These are phyloP conservation scores for Drosophila suboccidentalis DNA, from an alignment of 2,888 invertebrate species.

Conservation along the genomic window DNA sequence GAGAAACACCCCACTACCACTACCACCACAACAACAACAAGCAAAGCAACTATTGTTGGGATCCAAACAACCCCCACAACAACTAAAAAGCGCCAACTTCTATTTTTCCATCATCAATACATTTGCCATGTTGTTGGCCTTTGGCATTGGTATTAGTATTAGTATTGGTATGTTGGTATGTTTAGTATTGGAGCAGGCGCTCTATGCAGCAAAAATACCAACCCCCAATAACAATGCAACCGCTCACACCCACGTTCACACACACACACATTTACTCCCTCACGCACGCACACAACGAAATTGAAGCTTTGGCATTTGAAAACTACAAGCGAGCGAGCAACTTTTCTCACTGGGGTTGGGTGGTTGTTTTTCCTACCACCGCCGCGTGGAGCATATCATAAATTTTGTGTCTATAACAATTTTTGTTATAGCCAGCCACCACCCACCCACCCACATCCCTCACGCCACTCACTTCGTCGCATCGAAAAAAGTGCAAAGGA, in stretches of 20 bases:
- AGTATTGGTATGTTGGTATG: slow-evolving; percentile 44
- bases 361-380: slow-evolving; percentile 69
- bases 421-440: slow-evolving; percentile 57
- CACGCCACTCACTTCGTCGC: slow-evolving; percentile 11
- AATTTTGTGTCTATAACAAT: slow-evolving; percentile 80
- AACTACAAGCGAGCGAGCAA: slow-evolving; percentile 60
- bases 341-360: slow-evolving; percentile 55
- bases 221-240: slow-evolving; percentile 75
- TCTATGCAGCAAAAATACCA: slow-evolving; percentile 73
- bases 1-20: slow-evolving; percentile 67
- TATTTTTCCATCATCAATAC: slow-evolving; percentile 78
- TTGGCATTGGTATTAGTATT: slow-evolving; percentile 36
- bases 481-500: slow-evolving; percentile 71
- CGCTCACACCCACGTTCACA: slow-evolving; percentile 57
- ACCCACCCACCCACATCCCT: slow-evolving; percentile 6
- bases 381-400: slow-evolving; percentile 66
- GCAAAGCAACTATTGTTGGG: slow-evolving; percentile 50
- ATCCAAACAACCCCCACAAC: slow-evolving; percentile 74
- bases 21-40: slow-evolving; percentile 23
- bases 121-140: slow-evolving; percentile 31
- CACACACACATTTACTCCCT: slow-evolving; percentile 9
- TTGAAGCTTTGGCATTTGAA: slow-evolving; percentile 70
- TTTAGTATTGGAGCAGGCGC: slow-evolving; percentile 70
- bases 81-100: slow-evolving; percentile 80
- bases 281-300: slow-evolving; percentile 27